These are phyloP conservation scores for Amphipyra tragopoginis DNA, from an alignment of 2,888 invertebrate genomes.

Conservation along the genomic window DNA sequence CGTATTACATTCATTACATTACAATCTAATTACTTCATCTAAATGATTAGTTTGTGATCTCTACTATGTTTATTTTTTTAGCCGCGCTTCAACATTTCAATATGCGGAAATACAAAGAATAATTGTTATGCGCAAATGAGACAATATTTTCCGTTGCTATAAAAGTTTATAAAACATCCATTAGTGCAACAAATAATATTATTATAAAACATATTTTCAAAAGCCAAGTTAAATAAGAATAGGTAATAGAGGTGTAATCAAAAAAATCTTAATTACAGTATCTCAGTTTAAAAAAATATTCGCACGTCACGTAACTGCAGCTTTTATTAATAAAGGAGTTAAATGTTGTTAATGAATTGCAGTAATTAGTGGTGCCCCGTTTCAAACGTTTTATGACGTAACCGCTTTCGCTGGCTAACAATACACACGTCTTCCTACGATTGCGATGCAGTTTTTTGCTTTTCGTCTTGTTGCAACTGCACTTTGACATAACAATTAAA, in stretches of 20 bases:
- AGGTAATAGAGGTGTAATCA: constrained; percentile 42
- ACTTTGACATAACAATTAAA: constrained; percentile 36
- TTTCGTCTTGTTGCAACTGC: constrained; percentile 35
- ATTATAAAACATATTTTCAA: no score
- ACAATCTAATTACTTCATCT: constrained; percentile 10
- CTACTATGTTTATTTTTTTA: background rate
- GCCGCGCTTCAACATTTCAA: background rate
- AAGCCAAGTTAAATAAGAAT: constrained; percentile 35
- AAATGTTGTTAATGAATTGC: constrained; percentile 61
- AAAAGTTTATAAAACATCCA: no score
- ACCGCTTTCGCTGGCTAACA: constrained; percentile 57
- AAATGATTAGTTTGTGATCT: no score
- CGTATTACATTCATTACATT: constrained; percentile 14
- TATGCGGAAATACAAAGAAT: no score
- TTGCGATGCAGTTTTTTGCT: constrained; percentile 54
- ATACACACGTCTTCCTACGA: constrained; percentile 46
- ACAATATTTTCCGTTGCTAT: no score
- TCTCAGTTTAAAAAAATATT: constrained; percentile 45
- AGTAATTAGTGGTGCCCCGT: constrained; percentile 59
- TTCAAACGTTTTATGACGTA: constrained; percentile 56
- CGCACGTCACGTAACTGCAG: constrained; percentile 55
- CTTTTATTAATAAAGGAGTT: constrained; percentile 47
- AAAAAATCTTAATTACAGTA: constrained; percentile 51
- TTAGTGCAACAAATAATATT: no score
- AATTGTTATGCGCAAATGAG: no score